Base-by-base conservation (phyloP, 2,113 vertebrate species). In the Podiceps cristatus region DNA sequence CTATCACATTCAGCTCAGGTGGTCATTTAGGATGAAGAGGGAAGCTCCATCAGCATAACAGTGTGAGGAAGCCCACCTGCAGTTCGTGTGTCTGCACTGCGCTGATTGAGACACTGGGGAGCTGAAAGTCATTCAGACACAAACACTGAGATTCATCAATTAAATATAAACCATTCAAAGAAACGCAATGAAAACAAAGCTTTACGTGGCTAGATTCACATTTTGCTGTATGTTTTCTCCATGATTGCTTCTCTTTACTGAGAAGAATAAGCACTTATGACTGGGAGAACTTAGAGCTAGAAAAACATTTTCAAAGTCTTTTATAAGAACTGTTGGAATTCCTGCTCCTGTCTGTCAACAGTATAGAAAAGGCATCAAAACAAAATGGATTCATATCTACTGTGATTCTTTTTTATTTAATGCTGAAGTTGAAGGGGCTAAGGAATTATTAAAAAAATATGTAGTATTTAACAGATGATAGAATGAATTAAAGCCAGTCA, bases 1-100 rank as follows among this genome's bases (percentile, higher is more conserved):
- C 93, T 91, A 35, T 95, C 86, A 67, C 74, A 82, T 86, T 97
- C 44, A 66, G 37, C 71, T 96, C 93, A 88, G 92, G 73, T 95
- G 96, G 97, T 89, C 95, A 94, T 95, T 98, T 94, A 50, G 45
- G 95, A 97, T 96, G 97, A 97, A 96, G 93, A 82, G 63, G 90
- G 86, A 83, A 91, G 58, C 82, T 91, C 27, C 59, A 92, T 88
- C 92, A 85, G 49, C 81, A 15, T 35, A 93, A 60, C 79, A 88
- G 82, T 76, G 91, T 74, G 96, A 91, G 88, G 89, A 97, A 90
- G 74, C 28, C 88, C 86, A 84, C 94, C 90, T 14, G 87, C 9
- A 27, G 96, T n/a, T 77, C 89, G 56, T 90, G 86, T 93, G 78
- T 25, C 76, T 85, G 91, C 88, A 13, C 90, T 55, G 94, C 6